Evolutionary conservation across 1,140 invertebrate genomes (phyloP).

Genomic region (Hormaphis cornu): DNA sequence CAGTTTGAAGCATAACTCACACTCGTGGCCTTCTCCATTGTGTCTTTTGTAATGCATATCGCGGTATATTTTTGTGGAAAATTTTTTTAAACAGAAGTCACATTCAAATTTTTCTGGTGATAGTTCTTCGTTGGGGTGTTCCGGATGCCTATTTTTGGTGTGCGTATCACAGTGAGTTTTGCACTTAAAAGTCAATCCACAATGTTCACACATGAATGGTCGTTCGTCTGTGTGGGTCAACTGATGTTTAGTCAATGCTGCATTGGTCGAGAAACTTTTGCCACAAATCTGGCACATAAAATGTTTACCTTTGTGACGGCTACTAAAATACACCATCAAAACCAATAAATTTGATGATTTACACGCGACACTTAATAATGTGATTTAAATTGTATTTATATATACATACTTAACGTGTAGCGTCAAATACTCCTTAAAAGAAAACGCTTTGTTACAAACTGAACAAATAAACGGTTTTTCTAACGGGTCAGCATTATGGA

Average conservation of each 20-base stretch:
- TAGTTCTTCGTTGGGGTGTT: not conserved
- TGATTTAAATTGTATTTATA: not conserved
- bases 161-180: slow-evolving; percentile 26
- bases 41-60: not conserved
- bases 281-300: slow-evolving; percentile 45
- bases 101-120: slow-evolving; percentile 14
- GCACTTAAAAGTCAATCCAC: slow-evolving; percentile 53
- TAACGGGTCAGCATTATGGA: slow-evolving; percentile 49
- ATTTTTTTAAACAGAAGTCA: not conserved
- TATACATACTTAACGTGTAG: slow-evolving; percentile 46
- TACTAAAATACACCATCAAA: not conserved
- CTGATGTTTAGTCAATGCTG: slow-evolving; percentile 45
- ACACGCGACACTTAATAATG: not conserved
- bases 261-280: slow-evolving; percentile 44
- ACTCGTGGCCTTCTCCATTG: not conserved
- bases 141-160: slow-evolving; percentile 15
- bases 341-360: not conserved
- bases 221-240: slow-evolving; percentile 56
- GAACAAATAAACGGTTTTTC: slow-evolving; percentile 68
- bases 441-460: slow-evolving; percentile 63
- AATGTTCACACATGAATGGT: slow-evolving; percentile 56
- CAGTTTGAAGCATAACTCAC: not conserved
- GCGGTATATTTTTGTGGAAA: not conserved
- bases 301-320: slow-evolving; percentile 42
- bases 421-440: slow-evolving; percentile 55